These are phyloP conservation scores for Melanaphis sacchari DNA, from an alignment of 1,140 invertebrate species.

Conservation along the genomic window DNA sequence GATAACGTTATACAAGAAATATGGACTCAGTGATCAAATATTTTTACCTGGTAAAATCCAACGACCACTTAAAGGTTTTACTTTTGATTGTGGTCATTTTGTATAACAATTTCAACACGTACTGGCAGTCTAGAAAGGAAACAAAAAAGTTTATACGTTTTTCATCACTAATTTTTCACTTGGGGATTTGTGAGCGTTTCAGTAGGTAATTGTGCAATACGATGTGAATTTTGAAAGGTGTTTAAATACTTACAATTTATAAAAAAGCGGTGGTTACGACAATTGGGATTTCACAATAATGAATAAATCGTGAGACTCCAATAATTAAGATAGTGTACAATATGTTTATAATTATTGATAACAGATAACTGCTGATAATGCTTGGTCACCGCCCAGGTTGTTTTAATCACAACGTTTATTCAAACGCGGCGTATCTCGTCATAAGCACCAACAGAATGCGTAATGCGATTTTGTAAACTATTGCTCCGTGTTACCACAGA, in stretches of 20 bases:
- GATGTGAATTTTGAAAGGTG: neutral
- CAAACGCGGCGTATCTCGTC: neutral
- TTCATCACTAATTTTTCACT: neutral
- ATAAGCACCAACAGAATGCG: neutral
- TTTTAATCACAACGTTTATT: neutral
- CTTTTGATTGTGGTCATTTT: neutral
- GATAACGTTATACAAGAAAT: neutral
- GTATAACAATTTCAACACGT: no score
- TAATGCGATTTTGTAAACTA: no score
- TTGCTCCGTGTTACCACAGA: no score
- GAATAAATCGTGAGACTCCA: neutral
- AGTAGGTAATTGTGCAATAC: neutral
- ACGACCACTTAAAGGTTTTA: constrained; percentile 26
- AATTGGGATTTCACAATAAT: neutral
- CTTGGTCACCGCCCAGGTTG: neutral
- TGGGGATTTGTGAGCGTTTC: neutral
- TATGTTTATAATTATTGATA: neutral
- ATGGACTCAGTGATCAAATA: no score
- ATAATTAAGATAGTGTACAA: neutral
- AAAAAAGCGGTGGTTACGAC: neutral
- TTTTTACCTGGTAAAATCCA: constrained; percentile 52
- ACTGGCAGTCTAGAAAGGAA: neutral
- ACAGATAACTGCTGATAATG: neutral
- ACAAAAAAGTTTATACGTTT: no score
- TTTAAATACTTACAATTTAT: neutral